Conservation (phyloP, 1,140 invertebrate species). For the Bicyclus anynana region DNA sequence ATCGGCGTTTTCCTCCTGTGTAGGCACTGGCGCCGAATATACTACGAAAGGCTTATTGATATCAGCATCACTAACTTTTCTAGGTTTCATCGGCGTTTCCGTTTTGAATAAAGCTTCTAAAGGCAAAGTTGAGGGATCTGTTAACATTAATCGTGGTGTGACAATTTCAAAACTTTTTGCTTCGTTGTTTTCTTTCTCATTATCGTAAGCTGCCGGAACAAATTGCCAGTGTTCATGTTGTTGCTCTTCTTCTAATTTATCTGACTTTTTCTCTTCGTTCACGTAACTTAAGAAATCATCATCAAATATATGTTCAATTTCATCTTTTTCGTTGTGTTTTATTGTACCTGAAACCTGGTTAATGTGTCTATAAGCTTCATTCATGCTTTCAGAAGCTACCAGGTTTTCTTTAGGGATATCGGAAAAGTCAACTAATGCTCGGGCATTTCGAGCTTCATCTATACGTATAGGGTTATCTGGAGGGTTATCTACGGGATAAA, state of each 20-base stretch:
- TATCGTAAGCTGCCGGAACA: constrained; percentile 70
- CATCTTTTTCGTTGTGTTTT: constrained; percentile 29
- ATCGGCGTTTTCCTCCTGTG: constrained; percentile 50
- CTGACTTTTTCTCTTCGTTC: constrained; percentile 58
- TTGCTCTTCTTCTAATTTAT: constrained; percentile 39
- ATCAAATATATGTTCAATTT: constrained; percentile 41
- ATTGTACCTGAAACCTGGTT: constrained; percentile 38
- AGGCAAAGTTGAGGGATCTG: constrained; percentile 80
- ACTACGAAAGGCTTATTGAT: constrained; percentile 70
- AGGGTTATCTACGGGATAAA: constrained; percentile 73
- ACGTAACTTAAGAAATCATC: constrained; percentile 63
- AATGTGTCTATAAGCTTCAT: constrained; percentile 70
- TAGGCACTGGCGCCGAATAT: constrained; percentile 56
- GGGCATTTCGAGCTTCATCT: constrained; percentile 73
- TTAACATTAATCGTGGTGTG: constrained; percentile 50
- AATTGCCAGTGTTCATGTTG: constrained; percentile 58
- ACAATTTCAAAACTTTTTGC: constrained; percentile 55
- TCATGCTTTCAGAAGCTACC: constrained; percentile 73
- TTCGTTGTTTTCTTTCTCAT: constrained; percentile 41
- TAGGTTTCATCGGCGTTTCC: constrained; percentile 48
- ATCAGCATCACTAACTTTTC: constrained; percentile 39
- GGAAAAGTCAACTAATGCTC: constrained; percentile 59
- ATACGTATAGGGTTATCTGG: constrained; percentile 73
- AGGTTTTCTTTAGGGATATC: constrained; percentile 70
- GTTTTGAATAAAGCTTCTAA: constrained; percentile 81